Base-by-base conservation (phyloP, 2,113 vertebrate genomes). In the Toxotes jaculatrix region DNA sequence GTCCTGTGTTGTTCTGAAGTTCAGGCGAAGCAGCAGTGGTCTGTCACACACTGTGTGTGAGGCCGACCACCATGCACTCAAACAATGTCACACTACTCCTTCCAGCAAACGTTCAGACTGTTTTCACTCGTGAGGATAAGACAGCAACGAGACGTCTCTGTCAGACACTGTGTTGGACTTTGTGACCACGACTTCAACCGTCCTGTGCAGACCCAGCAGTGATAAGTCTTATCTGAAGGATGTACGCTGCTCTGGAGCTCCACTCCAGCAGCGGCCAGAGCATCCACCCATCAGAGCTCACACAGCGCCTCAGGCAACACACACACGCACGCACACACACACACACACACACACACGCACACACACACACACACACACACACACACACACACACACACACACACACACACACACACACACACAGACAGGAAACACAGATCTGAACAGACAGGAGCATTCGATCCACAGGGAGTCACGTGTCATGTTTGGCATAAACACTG, bases 381-480 rank as follows among this genome's bases (percentile, higher is more conserved):
- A 73, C 2, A 57, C 43, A 74, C 59, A 63, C 55, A 10, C 60
- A 32, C 49, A 75, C 60, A 65, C 32, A 53, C 23, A 72, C 36
- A 23, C 43, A 55, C 19, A 49, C 55, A 10, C 60, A n/a, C 3
- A 3, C 3, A 5, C 34, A 5, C 49, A 77, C 63, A 67, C 23
- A 57, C 21, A 65, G 59, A 68, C 1, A 55, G 53, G 31, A 67
- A 83, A 66, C 31, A 34, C 57, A 69, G 65, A 83, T 83, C 7
- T 70, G 67, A 86, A 34, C 74, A 38, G 80, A 89, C 68, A 77
- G 70, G 40, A 19, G 34, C 27, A 10, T 85, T 88, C 63, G 55
- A 90, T 85, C 68, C 63, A 59, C 77, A 43, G 27, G 62, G 71
- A 81, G 76, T 85, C 86, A 79, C 86, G 77, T 79, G 84, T 63